These are phyloP conservation scores for Bombus pascuorum DNA, from an alignment of 1,140 invertebrate species.

Conservation along the genomic window DNA sequence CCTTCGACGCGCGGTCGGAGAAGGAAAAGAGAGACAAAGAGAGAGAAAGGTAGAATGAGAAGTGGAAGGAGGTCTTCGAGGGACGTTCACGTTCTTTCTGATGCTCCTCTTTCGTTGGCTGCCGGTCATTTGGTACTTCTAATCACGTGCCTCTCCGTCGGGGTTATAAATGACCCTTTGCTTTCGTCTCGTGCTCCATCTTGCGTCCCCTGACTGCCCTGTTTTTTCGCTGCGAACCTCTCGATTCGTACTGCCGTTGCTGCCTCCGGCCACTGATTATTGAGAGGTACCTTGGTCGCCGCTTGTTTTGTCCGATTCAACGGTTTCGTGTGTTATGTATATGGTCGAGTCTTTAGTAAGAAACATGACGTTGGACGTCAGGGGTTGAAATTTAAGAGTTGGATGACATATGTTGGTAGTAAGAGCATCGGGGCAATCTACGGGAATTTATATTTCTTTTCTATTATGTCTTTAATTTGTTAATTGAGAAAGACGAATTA, in stretches of 20 bases:
- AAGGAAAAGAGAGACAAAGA: not conserved
- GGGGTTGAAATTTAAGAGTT: not conserved
- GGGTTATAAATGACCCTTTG: slow-evolving; percentile 72
- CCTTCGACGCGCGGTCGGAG: slow-evolving; percentile 41
- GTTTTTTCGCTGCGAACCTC: slow-evolving; percentile 49
- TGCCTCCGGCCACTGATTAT: slow-evolving; percentile 12
- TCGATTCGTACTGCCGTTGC: slow-evolving; percentile 49
- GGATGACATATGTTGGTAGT: not conserved
- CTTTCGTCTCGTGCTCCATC: slow-evolving; percentile 65
- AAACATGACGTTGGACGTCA: not conserved
- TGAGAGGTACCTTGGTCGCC: slow-evolving; percentile 14
- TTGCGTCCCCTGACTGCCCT: slow-evolving; percentile 46
- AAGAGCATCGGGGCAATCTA: not conserved
- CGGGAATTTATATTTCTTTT: not conserved
- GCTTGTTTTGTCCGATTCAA: slow-evolving; percentile 7
- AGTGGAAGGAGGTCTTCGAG: not conserved
- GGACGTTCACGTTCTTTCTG: slow-evolving; percentile 34
- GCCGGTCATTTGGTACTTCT: slow-evolving; percentile 70
- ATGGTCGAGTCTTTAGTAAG: not conserved
- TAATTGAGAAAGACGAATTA: not conserved
- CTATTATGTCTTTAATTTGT: not conserved
- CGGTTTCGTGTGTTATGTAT: not conserved
- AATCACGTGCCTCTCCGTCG: slow-evolving; percentile 67
- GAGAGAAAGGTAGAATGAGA: not conserved
- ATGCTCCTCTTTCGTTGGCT: slow-evolving; percentile 32